Evolutionary conservation across 35 echinoderm and acorn worm species (phyloP).

Genomic region (Lytechinus variegatus): DNA sequence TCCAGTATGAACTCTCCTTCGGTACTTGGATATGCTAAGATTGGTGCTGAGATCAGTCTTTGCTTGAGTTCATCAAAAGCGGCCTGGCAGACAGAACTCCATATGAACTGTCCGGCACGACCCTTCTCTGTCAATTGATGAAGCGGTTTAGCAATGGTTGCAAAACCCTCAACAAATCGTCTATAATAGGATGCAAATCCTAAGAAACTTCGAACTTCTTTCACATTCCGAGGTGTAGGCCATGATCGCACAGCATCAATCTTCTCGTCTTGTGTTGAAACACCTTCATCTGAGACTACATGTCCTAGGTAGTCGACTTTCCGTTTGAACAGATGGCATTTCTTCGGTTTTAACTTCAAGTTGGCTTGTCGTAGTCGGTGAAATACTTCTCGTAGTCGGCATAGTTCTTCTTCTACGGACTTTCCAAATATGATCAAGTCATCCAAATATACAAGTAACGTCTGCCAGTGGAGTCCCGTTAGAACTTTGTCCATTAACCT

Average conservation of each 20-base stretch:
- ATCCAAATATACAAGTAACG: conserved; percentile 61
- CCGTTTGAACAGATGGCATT: conserved; percentile 58
- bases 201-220: conserved; percentile 56
- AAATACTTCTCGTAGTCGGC: conserved; percentile 49
- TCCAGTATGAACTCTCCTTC: conserved; percentile 50
- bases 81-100: conserved; percentile 22
- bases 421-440: conserved; percentile 58
- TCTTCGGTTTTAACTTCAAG: conserved; percentile 60
- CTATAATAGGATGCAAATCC: conserved; percentile 65
- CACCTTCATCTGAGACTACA: conserved; percentile 45
- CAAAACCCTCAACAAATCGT: conserved; percentile 57
- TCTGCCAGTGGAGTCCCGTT: conserved; percentile 63
- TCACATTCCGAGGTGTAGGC: conserved; percentile 54
- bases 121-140: conserved; percentile 57
- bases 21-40: conserved; percentile 61
- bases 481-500: conserved; percentile 70
- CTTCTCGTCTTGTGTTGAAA: conserved; percentile 56
- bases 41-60: conserved; percentile 41
- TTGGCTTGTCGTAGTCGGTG: conserved; percentile 37
- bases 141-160: conserved; percentile 53
- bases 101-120: conserved; percentile 19
- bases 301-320: conserved; percentile 60
- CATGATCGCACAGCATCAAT: conserved; percentile 19
- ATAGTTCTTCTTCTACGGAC: not conserved
- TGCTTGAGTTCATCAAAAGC: conserved; percentile 56